Base-by-base conservation (phyloP, 2,113 vertebrate genomes). In the Onychostruthus taczanowskii region DNA sequence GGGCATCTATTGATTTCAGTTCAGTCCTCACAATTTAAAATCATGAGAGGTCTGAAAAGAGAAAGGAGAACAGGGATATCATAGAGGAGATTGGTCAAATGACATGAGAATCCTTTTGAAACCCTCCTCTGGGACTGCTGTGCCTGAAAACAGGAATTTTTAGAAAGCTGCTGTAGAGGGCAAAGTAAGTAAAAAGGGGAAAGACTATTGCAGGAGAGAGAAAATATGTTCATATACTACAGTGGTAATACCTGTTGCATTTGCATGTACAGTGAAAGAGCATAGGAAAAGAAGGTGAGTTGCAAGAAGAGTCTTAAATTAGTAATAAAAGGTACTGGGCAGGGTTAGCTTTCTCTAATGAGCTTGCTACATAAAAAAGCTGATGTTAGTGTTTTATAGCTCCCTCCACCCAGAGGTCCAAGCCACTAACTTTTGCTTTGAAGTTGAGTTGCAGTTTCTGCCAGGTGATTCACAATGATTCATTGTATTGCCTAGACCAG, bases 371-470 rank as follows among this genome's bases (percentile, higher is more conserved):
- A 68, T 44, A 63, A n/a, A 90, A 89, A 95, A 94, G 93, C 88
- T 92, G 86, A 96, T 92, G 55, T 68, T 87, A 73, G 76, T 88
- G 46, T 87, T 97, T 93, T 90, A 95, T 63, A 19, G 26, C 74
- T 90, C 31, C 1, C 94, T 96, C 93, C 93, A 84, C 78, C 70
- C 86, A 84, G 61, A 92, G 12, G 50, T 82, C 66, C 78, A 95
- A 87, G 62, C 82, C 93, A 85, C 53, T 95, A 90, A 97, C 95
- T 97, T 91, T 97, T 90, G 78, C 96, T 97, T 97, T 98, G 97
- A 97, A 97, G 96, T 92, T 93, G 95, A 96, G 85, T 91, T 97
- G 86, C 76, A 96, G 93, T 96, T 95, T 96, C 97, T 96, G 75
- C 93, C 93, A 95, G 94, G 76, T 95, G 95, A 95, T 93, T 96